These are phyloP conservation scores for Amblyraja radiata DNA, from an alignment of 2,797 vertebrate genomes.

Conservation along the genomic window DNA sequence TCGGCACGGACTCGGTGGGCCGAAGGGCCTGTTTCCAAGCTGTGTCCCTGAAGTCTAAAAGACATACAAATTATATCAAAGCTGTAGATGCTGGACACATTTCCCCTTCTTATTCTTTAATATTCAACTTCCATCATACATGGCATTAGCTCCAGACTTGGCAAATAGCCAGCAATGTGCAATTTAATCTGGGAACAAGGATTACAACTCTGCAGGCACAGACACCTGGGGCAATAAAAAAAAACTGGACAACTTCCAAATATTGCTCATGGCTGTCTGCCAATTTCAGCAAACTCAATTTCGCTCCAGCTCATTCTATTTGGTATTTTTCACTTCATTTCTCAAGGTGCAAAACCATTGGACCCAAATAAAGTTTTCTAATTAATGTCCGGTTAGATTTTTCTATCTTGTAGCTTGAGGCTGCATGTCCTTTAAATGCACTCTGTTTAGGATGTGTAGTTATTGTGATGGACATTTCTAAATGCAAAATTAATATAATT, in stretches of 20 bases:
- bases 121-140: background rate
- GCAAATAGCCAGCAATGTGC: background rate
- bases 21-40: too few relatives aligned
- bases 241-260: conserved; percentile 2
- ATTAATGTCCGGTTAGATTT: background rate
- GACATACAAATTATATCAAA: background rate
- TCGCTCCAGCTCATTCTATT: background rate
- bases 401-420: background rate
- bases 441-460: background rate
- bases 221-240: background rate
- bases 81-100: background rate
- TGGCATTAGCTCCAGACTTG: background rate
- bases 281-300: background rate
- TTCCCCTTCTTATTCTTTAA: background rate
- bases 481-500: background rate
- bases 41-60: too few relatives aligned
- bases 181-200: background rate
- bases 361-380: background rate
- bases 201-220: conserved; percentile 16
- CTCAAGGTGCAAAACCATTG: background rate
- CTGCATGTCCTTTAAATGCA: background rate
- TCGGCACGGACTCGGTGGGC: too few relatives aligned
- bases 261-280: background rate
- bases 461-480: background rate
- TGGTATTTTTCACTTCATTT: conserved; percentile 4